These are phyloP conservation scores for Rousettus leschenaultii DNA, from an alignment of 2,113 vertebrate genomes.

Conservation along the genomic window DNA sequence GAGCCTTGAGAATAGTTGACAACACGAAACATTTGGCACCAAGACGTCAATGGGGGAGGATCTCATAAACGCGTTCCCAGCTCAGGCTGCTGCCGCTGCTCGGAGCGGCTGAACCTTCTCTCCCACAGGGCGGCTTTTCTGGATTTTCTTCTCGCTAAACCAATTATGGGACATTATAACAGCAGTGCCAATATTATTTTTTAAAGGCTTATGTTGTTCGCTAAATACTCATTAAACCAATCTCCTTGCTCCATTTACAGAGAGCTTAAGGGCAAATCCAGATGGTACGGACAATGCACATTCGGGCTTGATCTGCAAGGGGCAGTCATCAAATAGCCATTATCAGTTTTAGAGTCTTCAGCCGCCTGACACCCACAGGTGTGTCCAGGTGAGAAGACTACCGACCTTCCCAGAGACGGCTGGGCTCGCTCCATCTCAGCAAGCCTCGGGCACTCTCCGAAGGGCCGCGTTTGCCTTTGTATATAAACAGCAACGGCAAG, in stretches of 20 bases:
- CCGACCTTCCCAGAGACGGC: not conserved
- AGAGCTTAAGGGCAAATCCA: conserved; percentile 35
- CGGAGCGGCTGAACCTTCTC: not conserved
- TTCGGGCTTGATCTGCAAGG: not conserved
- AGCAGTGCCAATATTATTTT: conserved; percentile 13
- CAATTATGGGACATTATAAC: conserved; percentile 28
- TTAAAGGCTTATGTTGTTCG: conserved; percentile 54
- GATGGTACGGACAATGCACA: conserved; percentile 34
- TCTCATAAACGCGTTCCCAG: not conserved
- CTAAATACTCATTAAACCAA: conserved; percentile 54
- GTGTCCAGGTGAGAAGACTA: not conserved
- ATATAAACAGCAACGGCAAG: not conserved
- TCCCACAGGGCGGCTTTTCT: not conserved
- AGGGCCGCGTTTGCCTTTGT: not conserved
- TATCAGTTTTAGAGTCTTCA: not conserved
- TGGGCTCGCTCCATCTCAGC: not conserved
- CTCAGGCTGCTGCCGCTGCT: not conserved
- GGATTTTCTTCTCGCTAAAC: not conserved
- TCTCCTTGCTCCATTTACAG: conserved; percentile 31
- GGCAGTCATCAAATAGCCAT: not conserved
- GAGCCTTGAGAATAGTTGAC: not conserved
- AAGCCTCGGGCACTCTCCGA: not conserved
- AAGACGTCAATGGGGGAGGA: not conserved
- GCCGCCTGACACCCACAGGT: conserved; percentile 3
- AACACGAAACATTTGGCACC: not conserved